These are phyloP conservation scores for Xanthostigma xanthostigma DNA, from an alignment of 2,888 invertebrate genomes.

Conservation along the genomic window DNA sequence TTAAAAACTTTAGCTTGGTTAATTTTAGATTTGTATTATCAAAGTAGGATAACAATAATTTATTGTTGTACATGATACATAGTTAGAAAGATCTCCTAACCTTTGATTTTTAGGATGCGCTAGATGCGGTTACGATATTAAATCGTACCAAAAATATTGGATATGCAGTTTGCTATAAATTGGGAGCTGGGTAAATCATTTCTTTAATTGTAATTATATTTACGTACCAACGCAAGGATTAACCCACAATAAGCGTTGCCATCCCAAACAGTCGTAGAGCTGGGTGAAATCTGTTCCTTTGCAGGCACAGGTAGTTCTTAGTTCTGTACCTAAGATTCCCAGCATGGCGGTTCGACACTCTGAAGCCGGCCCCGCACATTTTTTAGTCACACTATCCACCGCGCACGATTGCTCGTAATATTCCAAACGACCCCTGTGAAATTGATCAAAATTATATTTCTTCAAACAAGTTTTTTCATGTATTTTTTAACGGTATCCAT, in stretches of 20 bases:
- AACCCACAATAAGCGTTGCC: conserved; percentile 81
- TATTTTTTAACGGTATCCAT: neutral
- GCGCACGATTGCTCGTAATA: conserved; percentile 85
- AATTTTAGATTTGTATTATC: no score
- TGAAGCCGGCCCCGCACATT: conserved; percentile 74
- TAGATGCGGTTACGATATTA: neutral
- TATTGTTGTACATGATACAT: no score
- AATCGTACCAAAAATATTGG: neutral
- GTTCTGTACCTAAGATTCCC: conserved; percentile 77
- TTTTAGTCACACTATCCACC: conserved; percentile 76
- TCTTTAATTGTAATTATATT: neutral
- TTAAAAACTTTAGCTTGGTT: no score
- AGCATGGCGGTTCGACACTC: conserved; percentile 75
- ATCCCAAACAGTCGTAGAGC: conserved; percentile 76
- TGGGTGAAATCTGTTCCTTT: conserved; percentile 73
- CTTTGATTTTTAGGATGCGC: no score
- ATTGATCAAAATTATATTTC: conserved; percentile 4
- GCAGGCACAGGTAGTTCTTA: conserved; percentile 77
- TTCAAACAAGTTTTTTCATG: neutral
- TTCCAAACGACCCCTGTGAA: conserved; percentile 57
- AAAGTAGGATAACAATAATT: no score
- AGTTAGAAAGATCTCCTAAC: no score
- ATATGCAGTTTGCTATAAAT: neutral
- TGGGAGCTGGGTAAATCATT: neutral
- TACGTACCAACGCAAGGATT: conserved; percentile 84